Evolutionary conservation across 2,797 vertebrate genomes (phyloP), one percentile per base, ranked within the genome.

Genomic region (Monodelphis domestica): DNA sequence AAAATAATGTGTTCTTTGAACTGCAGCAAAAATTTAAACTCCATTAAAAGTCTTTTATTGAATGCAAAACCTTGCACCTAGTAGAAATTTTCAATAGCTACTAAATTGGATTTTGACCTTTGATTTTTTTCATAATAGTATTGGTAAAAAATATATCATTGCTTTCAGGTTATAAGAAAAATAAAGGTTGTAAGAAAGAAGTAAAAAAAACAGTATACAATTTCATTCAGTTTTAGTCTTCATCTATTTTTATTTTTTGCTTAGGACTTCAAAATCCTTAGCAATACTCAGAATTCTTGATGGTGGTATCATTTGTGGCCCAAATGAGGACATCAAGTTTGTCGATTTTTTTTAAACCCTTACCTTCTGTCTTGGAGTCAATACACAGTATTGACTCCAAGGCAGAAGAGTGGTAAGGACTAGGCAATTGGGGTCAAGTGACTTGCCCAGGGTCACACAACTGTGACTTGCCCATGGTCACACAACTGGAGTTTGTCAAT

Each of bases 131-230:
- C 70, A 78, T 26, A 78, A 45, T 26, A 45, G 38, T 78, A 78
- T 53, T 53, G 78, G 56, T 45, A 89, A 51, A 89, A 51, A 0
- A 90, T 87, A 50, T 55, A 70, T 54, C 56, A 89, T 89, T 89
- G 59, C 91, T 90, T 94, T 94, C 12, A 89, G 84, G 30, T 94
- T 21, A 70, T 9, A 1, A 52, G 26, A 50, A 93, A 91, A 7
- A 90, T 26, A 87, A 91, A 90, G 6, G 88, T 88, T 94, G 28
- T 90, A 50, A 95, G 91, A 50, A 89, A 93, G 63, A 95, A 88
- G 51, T 7, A 88, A 56, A 87, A 90, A 78, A 38, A 78, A 1
- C 70, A 26, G 7, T 11, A 9, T 17, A 78, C 21, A 45, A 45
- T 45, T 78, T 78, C 38, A 45, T 45, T 78, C 7, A 3, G 78